Base-by-base conservation (phyloP, 2,113 vertebrate genomes). In the Sinocyclocheilus anshuiensis region DNA sequence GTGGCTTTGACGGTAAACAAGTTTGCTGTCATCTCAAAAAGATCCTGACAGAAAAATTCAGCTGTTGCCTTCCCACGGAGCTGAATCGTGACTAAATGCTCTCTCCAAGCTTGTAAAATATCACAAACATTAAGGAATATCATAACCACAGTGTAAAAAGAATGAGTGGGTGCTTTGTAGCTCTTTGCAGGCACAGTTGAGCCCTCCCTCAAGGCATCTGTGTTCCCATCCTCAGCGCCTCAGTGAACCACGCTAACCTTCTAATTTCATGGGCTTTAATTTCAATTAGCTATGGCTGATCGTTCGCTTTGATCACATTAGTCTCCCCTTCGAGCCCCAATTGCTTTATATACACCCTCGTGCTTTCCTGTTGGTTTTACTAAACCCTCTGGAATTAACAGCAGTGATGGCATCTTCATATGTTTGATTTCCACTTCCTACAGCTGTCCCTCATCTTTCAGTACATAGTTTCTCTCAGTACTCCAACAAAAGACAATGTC, bases 241-340 rank as follows among this genome's bases (percentile, higher is more conserved):
- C 74, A 80, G 7, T 87, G 84, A 86, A 87, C 83, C 77, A 12
- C 36, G 13, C 79, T 50, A 79, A 78, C 79, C 3, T 33, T 77
- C 74, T 86, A 88, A 42, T 48, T 91, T 88, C 90, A 89, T 87
- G 88, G 81, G 91, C 87, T 90, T 91, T 93, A 84, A 91, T 93
- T 92, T 92, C 92, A 90, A 89, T 92, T 90, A 90, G 90, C 88
- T 91, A 88, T 86, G 90, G 90, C 88, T 86, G 92, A 91, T 86
- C 83, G 78, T 90, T 74, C 85, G 86, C 91, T 93, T 92, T 92
- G 92, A 91, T 90, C 89, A 77, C 77, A 84, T 92, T 91, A 86
- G 86, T 53, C 26, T 84, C 88, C 65, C 77, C 57, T 90, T 77
- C n/a, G 22, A 83, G 77, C 84, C 53, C 69, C 69, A 53, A 81